phyloP scores from a whole-genome alignment of 35 echinoderm and acorn worm genomes.

The Heliocidaris erythrogramma region DNA sequence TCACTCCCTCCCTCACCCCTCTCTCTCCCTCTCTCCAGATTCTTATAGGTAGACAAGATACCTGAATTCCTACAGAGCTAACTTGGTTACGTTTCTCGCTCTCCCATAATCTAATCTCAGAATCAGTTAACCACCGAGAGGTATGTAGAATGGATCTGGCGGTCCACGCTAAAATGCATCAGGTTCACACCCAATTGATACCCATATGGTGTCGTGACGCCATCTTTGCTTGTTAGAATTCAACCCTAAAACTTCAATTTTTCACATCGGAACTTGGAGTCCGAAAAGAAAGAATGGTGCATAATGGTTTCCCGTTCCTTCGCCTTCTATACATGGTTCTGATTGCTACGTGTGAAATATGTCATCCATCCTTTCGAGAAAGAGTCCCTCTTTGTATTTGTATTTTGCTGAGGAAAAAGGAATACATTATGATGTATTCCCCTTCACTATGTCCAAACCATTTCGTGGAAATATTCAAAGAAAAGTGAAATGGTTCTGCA shows the following conservation, averaged over 20 bases:
- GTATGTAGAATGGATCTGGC: neutral
- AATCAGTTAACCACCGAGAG: neutral
- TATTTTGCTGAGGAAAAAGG: too few species aligned
- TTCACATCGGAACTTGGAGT: neutral
- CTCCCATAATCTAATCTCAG: neutral
- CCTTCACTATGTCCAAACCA: too few species aligned
- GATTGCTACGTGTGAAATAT: neutral
- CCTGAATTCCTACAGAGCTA: neutral
- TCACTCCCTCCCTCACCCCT: neutral
- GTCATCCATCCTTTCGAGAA: too few species aligned
- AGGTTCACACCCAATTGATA: slow-evolving; percentile 2
- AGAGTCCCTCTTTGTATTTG: too few species aligned
- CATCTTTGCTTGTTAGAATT: neutral
- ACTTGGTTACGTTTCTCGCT: neutral
- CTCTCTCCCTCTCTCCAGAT: too few species aligned
- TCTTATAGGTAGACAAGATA: neutral
- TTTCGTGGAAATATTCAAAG: too few species aligned
- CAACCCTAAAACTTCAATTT: neutral
- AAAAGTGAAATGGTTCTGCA: too few species aligned
- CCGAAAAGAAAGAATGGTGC: neutral
- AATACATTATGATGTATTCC: too few species aligned
- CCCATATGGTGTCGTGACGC: neutral
- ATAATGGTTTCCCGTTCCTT: neutral
- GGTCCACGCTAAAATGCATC: neutral
- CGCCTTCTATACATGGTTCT: neutral